Percentiles rank a stretch among this genome's conserved stretches.
Evolutionary conservation across 1,140 invertebrate species (phyloP).

Genomic region (Zaprionus africanus): DNA sequence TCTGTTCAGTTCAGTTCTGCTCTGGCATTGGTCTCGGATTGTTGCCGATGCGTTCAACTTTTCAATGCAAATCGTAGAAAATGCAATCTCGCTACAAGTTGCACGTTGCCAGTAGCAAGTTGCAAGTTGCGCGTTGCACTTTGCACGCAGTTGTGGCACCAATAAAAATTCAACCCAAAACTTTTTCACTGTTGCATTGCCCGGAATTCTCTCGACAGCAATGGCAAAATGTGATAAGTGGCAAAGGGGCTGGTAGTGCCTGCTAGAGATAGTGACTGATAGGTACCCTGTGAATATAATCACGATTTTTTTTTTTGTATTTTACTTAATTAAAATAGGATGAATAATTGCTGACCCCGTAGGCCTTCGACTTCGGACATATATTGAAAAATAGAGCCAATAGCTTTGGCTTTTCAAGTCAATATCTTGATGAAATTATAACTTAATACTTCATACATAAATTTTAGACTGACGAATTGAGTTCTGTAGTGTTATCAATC

Average conservation of each 20-base stretch:
- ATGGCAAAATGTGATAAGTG: neutral
- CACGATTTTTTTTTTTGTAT: neutral
- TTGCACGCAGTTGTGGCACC: conserved; percentile 34
- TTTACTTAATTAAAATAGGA: too few species aligned
- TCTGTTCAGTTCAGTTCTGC: neutral
- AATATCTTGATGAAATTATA: too few species aligned
- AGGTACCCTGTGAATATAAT: neutral
- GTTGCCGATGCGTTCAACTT: conserved; percentile 33
- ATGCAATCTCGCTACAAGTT: conserved; percentile 10
- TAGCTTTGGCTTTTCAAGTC: too few species aligned
- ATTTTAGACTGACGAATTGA: too few species aligned
- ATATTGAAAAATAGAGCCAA: too few species aligned
- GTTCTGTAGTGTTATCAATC: neutral
- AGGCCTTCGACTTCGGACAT: too few species aligned
- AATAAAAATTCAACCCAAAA: conserved; percentile 36
- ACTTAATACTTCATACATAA: too few species aligned
- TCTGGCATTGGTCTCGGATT: conserved; percentile 23
- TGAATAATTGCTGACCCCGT: too few species aligned
- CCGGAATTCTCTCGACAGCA: neutral
- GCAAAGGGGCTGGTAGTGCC: neutral
- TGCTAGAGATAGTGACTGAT: neutral
- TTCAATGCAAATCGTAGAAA: conserved; percentile 36
- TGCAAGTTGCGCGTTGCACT: conserved; percentile 27
- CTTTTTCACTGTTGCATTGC: conserved; percentile 18
- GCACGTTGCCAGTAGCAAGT: conserved; percentile 20